Percentiles rank a stretch among this genome's conserved stretches.
Evolutionary conservation across 2,888 invertebrate species (phyloP).

Genomic region (Lasioglossum malachurum): DNA sequence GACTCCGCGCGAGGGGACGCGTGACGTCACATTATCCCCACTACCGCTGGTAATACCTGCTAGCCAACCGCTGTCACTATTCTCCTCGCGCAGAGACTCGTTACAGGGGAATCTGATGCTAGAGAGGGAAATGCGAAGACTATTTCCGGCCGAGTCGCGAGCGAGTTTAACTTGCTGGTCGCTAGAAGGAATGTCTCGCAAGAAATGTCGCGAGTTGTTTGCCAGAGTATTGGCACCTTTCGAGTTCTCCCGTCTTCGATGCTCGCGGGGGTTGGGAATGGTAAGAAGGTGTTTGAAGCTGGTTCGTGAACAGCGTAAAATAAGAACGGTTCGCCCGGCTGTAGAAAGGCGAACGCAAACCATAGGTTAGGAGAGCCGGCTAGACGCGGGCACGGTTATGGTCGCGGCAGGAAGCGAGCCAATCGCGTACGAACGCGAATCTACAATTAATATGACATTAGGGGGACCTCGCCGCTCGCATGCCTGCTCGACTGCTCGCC

Average conservation of each 20-base stretch:
- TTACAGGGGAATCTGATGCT: not conserved
- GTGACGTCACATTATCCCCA: not conserved
- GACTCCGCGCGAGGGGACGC: not conserved
- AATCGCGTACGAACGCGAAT: conserved; percentile 73
- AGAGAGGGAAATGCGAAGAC: not conserved
- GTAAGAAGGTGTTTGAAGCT: not conserved
- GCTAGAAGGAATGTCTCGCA: not conserved
- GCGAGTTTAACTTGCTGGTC: not conserved
- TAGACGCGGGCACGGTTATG: conserved; percentile 49
- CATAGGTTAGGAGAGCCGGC: conserved; percentile 28
- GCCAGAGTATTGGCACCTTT: not conserved
- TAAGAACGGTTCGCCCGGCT: conserved; percentile 35
- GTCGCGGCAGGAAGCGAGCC: conserved; percentile 65
- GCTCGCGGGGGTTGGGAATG: not conserved
- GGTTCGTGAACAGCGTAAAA: conserved; percentile 20
- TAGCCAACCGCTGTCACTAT: not conserved
- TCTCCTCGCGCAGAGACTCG: not conserved
- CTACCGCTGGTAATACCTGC: not conserved
- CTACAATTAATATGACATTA: conserved; percentile 82
- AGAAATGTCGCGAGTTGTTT: not conserved
- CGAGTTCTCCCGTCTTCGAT: not conserved
- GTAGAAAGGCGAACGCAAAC: conserved; percentile 14
- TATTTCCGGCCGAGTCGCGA: not conserved
- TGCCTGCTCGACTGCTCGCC: not conserved
- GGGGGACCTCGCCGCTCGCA: conserved; percentile 44